These are phyloP conservation scores for Battus philenor DNA, from an alignment of 1,140 invertebrate species.

Conservation along the genomic window DNA sequence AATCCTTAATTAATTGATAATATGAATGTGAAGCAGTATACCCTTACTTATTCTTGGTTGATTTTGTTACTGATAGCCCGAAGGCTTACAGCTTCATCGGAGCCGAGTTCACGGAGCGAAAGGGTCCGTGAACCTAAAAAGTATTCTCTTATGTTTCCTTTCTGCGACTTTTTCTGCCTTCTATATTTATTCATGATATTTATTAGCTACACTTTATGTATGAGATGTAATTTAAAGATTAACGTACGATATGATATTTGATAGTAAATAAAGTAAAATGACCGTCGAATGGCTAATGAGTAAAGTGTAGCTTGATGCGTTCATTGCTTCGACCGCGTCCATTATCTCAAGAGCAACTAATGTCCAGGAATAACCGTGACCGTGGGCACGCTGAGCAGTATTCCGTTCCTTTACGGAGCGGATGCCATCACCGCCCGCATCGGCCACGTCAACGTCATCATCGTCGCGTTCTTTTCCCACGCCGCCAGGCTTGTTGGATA, in stretches of 20 bases:
- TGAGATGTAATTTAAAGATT: no score
- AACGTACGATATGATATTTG: no score
- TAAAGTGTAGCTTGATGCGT: slow-evolving; percentile 17
- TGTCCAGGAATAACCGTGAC: slow-evolving; percentile 85
- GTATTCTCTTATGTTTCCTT: no score
- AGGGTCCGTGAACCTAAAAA: no score
- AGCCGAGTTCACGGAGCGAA: no score
- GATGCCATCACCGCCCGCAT: slow-evolving; percentile 87
- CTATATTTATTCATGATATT: no score
- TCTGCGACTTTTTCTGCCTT: no score
- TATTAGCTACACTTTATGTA: no score
- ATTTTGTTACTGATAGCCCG: no score
- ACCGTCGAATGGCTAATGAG: slow-evolving; percentile 1
- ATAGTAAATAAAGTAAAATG: background rate
- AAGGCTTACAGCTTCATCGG: no score
- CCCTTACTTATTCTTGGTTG: no score
- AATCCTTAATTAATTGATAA: no score
- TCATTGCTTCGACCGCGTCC: slow-evolving; percentile 20
- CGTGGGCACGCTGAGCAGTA: slow-evolving; percentile 86
- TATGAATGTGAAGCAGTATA: background rate
- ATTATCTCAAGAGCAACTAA: slow-evolving; percentile 30
- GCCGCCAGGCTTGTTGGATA: slow-evolving; percentile 87
- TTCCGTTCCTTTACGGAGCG: slow-evolving; percentile 88
- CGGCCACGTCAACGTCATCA: slow-evolving; percentile 88
- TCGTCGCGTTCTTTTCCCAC: slow-evolving; percentile 88